phyloP scores from a whole-genome alignment of 2,113 vertebrate species.

The Chaenogobius annularis region DNA sequence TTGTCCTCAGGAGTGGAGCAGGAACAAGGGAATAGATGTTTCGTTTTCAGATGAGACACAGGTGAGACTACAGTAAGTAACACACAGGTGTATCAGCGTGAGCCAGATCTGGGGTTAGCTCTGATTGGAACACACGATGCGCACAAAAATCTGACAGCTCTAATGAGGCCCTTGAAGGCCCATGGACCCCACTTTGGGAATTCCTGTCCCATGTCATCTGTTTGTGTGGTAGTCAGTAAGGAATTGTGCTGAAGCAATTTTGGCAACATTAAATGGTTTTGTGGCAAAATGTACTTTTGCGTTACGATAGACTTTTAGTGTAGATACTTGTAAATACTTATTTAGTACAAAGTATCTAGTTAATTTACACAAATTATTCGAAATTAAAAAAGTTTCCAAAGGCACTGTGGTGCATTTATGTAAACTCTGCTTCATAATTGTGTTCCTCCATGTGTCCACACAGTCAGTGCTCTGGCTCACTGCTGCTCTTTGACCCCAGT shows the following conservation, averaged over 20 bases:
- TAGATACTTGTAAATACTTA: too few species aligned
- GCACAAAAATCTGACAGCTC: slow-evolving; percentile 17
- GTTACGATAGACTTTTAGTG: too few species aligned
- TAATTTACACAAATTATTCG: background rate
- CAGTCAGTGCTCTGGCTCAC: background rate
- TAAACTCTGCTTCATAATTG: background rate
- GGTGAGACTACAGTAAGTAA: slow-evolving; percentile 3
- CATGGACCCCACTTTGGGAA: slow-evolving; percentile 6
- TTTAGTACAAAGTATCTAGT: background rate
- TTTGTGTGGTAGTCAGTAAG: background rate
- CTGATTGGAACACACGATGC: slow-evolving; percentile 1
- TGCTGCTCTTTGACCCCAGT: slow-evolving; percentile 8
- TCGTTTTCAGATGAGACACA: slow-evolving; percentile 13
- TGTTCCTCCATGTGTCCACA: background rate
- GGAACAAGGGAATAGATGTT: slow-evolving; percentile 4
- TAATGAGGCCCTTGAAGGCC: slow-evolving; percentile 31
- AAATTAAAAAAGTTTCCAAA: background rate
- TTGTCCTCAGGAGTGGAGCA: slow-evolving; percentile 7
- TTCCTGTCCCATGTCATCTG: slow-evolving; percentile 2
- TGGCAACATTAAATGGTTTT: too few species aligned
- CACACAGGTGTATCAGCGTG: slow-evolving; percentile 9
- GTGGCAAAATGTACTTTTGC: too few species aligned
- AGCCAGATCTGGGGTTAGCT: slow-evolving; percentile 16
- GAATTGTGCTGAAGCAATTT: slow-evolving; percentile 37
- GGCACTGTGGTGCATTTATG: background rate